Evolutionary conservation across 2,797 vertebrate genomes (phyloP).

Genomic region (Oreochromis grahami): DNA sequence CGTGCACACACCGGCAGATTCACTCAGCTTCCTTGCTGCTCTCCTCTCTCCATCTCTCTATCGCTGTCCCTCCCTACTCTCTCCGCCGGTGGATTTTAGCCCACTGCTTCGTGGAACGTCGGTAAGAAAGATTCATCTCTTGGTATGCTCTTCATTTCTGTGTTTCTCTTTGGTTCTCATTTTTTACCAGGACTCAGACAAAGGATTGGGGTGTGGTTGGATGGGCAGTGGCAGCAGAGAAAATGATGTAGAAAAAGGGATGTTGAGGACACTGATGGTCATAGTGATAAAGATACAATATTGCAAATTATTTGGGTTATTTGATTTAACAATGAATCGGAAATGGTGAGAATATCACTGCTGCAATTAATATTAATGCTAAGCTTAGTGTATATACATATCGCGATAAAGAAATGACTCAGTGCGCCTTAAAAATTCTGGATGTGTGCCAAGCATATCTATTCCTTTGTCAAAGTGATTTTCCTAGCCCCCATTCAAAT

Average conservation of each 20-base stretch:
- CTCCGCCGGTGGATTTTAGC: slow-evolving; percentile 46
- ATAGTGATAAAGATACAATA: background rate
- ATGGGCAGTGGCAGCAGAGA: slow-evolving; percentile 24
- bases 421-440: background rate
- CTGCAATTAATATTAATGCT: background rate
- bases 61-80: slow-evolving; percentile 37
- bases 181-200: slow-evolving; percentile 44
- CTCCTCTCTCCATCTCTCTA: slow-evolving; percentile 46
- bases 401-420: background rate
- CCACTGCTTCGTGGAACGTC: slow-evolving; percentile 52
- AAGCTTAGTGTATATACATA: background rate
- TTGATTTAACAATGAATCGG: background rate
- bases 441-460: background rate
- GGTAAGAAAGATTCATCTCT: slow-evolving; percentile 56
- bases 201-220: slow-evolving; percentile 73
- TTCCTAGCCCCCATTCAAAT: slow-evolving; percentile 19
- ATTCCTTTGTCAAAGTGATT: background rate
- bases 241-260: slow-evolving; percentile 1
- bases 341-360: background rate
- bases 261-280: background rate
- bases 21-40: slow-evolving; percentile 56
- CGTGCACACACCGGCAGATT: slow-evolving; percentile 66
- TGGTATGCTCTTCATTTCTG: background rate
- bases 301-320: slow-evolving; percentile 1
- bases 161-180: slow-evolving; percentile 1